These are phyloP conservation scores for Cybosia mesomella DNA, from an alignment of 2,888 invertebrate genomes.

Conservation along the genomic window DNA sequence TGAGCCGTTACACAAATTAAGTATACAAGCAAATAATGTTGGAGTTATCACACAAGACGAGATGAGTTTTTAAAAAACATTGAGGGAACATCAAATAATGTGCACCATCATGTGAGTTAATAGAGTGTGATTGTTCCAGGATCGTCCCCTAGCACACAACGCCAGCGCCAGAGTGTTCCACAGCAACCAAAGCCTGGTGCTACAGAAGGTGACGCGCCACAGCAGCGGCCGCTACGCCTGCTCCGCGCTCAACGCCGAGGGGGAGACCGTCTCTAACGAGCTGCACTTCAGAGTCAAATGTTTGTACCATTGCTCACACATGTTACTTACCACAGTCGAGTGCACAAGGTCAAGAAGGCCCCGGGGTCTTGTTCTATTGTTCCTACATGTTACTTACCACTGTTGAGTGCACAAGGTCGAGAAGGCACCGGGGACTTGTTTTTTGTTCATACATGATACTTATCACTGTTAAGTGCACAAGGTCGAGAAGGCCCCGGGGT, in stretches of 20 bases:
- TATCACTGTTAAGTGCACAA: background rate
- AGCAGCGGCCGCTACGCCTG: slow-evolving; percentile 96
- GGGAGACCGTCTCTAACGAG: slow-evolving; percentile 95
- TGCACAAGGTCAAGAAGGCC: background rate
- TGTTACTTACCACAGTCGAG: background rate
- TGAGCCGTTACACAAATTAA: background rate
- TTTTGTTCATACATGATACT: too few species aligned
- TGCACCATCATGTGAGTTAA: background rate
- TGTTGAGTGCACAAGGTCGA: too few species aligned
- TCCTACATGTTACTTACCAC: too few species aligned
- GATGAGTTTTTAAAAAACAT: too few species aligned
- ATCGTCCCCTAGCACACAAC: slow-evolving; percentile 93
- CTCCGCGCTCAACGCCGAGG: slow-evolving; percentile 95
- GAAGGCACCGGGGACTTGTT: too few species aligned
- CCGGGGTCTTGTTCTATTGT: background rate
- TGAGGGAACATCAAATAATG: background rate
- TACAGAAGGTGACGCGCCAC: slow-evolving; percentile 95
- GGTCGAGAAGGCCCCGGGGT: background rate
- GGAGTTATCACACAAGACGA: too few species aligned
- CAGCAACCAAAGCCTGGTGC: slow-evolving; percentile 96
- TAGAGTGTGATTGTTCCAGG: slow-evolving; percentile 81
- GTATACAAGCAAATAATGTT: too few species aligned
- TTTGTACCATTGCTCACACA: slow-evolving; percentile 84
- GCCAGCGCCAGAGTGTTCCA: slow-evolving; percentile 95
- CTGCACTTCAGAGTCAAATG: slow-evolving; percentile 95